Conservation (phyloP, 2,113 vertebrate species). For the Telmatochromis sp. region DNA sequence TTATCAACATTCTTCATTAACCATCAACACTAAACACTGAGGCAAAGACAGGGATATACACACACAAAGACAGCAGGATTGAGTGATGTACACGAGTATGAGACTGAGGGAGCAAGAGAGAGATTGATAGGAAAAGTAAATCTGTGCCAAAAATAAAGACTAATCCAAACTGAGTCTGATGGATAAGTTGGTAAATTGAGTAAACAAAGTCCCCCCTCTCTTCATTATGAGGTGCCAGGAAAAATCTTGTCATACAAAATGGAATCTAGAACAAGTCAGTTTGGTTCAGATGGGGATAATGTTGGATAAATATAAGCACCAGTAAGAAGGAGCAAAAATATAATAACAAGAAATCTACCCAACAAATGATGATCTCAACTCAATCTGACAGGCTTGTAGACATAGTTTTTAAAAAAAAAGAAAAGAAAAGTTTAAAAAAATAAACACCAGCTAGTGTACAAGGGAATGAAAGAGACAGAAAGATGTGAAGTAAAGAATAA, state of each 20-base stretch:
- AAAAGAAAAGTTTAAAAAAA: neutral
- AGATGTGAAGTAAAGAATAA: neutral
- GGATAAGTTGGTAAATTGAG: constrained; percentile 47
- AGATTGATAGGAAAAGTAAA: constrained; percentile 27
- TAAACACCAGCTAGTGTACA: neutral
- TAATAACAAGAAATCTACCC: neutral
- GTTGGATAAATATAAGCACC: constrained; percentile 8
- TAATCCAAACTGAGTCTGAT: constrained; percentile 47
- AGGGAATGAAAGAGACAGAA: neutral
- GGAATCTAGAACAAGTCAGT: constrained; percentile 21
- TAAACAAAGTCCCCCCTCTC: constrained; percentile 42
- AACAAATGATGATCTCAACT: constrained; percentile 1
- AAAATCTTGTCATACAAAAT: constrained; percentile 40
- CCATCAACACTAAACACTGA: neutral
- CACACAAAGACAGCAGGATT: neutral
- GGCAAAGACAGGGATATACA: neutral
- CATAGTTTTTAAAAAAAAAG: neutral
- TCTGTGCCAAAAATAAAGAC: constrained; percentile 20
- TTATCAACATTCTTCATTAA: neutral
- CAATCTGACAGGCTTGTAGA: neutral
- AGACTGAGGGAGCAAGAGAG: neutral
- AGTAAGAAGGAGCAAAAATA: neutral
- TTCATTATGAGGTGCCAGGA: constrained; percentile 31
- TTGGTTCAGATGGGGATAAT: constrained; percentile 24
- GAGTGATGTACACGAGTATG: neutral